These are phyloP conservation scores for Carduelis carduelis DNA, from an alignment of 2,797 vertebrate genomes.

Conservation along the genomic window DNA sequence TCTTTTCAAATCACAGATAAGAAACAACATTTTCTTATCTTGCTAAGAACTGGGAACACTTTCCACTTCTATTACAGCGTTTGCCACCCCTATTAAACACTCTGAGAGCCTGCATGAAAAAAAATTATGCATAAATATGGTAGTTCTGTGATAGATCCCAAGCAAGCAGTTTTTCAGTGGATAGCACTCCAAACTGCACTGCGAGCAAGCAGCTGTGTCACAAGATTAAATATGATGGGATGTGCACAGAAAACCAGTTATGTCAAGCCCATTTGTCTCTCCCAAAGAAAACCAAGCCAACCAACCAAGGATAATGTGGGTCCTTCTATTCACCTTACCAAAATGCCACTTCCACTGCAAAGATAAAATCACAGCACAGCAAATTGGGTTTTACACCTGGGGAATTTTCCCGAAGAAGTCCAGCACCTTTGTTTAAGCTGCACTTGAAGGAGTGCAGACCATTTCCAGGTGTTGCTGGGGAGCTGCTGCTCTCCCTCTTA, in stretches of 20 bases:
- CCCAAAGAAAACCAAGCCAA: neutral
- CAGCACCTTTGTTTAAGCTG: neutral
- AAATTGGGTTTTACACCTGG: neutral
- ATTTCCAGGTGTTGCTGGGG: neutral
- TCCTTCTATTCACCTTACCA: neutral
- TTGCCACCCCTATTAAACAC: neutral
- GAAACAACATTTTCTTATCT: constrained; percentile 45
- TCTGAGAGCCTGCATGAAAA: neutral
- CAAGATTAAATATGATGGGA: constrained; percentile 9
- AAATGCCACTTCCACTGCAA: neutral
- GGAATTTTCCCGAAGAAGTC: neutral
- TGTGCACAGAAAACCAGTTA: neutral
- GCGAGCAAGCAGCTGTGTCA: neutral
- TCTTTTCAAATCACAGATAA: constrained; percentile 43
- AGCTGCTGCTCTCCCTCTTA: neutral
- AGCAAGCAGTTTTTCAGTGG: neutral
- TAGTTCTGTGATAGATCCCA: neutral
- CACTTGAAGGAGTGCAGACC: neutral
- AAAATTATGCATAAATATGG: neutral
- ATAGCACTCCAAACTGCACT: neutral
- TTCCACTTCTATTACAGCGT: neutral
- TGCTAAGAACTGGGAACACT: constrained; percentile 1
- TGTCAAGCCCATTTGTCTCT: neutral
- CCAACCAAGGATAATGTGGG: neutral
- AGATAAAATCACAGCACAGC: neutral